phyloP scores from a whole-genome alignment of 92 coral and sea anemone species.

The Galaxea fascicularis region DNA sequence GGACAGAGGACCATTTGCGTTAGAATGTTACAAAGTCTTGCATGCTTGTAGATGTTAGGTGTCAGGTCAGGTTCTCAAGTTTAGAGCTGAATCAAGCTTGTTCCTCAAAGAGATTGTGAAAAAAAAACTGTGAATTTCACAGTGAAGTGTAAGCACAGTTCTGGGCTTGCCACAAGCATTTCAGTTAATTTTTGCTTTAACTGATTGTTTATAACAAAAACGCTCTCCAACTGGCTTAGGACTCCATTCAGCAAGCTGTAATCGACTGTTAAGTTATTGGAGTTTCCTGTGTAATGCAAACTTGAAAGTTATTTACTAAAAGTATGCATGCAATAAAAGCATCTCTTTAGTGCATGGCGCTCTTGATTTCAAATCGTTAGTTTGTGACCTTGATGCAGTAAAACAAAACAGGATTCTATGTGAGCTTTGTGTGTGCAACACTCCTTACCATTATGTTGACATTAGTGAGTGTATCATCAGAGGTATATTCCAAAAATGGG shows the following conservation, averaged over 20 bases:
- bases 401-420: background rate
- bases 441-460: background rate
- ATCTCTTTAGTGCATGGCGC: background rate
- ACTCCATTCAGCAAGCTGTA: background rate
- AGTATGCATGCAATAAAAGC: background rate
- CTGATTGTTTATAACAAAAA: slow-evolving; percentile 19
- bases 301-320: slow-evolving; percentile 6
- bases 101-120: background rate
- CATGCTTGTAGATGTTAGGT: background rate
- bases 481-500: background rate
- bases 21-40: background rate
- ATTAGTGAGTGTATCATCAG: background rate
- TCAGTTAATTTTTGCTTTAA: slow-evolving; percentile 10
- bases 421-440: background rate
- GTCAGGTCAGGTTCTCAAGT: background rate
- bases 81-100: background rate
- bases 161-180: no score
- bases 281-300: background rate
- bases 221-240: background rate
- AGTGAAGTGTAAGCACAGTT: background rate
- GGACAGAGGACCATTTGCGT: background rate
- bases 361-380: background rate
- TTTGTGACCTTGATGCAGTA: background rate
- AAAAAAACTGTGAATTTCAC: background rate
- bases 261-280: background rate